Base-by-base conservation (phyloP, 2,113 vertebrate species). In the Nesogale talazaci region DNA sequence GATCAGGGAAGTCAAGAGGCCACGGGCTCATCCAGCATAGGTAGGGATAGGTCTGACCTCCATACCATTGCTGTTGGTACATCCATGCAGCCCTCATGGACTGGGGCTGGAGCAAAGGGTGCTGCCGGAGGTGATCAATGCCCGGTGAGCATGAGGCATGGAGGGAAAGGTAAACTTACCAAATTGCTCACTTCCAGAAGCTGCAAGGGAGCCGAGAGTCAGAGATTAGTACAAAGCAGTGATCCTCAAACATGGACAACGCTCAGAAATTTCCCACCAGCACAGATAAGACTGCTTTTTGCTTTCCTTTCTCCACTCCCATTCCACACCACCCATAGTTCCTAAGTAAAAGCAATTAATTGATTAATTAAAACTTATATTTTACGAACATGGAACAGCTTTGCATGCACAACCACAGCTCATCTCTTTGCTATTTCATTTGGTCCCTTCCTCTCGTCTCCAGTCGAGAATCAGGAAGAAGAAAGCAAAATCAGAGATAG, bases 181-280 rank as follows among this genome's bases (percentile, higher is more conserved):
- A 86, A 70, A 22, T 15, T 76, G 76, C 63, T 59, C 81, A 83
- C 34, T 25, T 76, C 72, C 57, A 4, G 46, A 59, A 92, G 88
- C 93, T 96, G 96, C 34, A 74, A 85, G n/a, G 52, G 27, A 88
- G 40, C 38, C 84, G 79, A 92, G 23, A 84, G 42, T 61, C 27
- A 88, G n/a, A 92, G 27, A 76, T 93, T 92, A 94, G 79, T 29
- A 82, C 20, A 34, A n/a, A 70, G 42, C 2, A 9, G 17, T 22
- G 23, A 10, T 52, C 80, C 52, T 76, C 14, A 67, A 77, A 65
- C 22, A 1, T 20, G 52, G 61, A n/a, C 23, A 65, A 8, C 56
- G 65, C 65, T 16, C 25, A 90, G 69, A 85, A n/a, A 20, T 61
- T 72, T 77, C 38, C 57, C 7, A 67, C 3, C n/a, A 20, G 56